phyloP scores from a whole-genome alignment of 2,113 vertebrate genomes.

The Nesogale talazaci region DNA sequence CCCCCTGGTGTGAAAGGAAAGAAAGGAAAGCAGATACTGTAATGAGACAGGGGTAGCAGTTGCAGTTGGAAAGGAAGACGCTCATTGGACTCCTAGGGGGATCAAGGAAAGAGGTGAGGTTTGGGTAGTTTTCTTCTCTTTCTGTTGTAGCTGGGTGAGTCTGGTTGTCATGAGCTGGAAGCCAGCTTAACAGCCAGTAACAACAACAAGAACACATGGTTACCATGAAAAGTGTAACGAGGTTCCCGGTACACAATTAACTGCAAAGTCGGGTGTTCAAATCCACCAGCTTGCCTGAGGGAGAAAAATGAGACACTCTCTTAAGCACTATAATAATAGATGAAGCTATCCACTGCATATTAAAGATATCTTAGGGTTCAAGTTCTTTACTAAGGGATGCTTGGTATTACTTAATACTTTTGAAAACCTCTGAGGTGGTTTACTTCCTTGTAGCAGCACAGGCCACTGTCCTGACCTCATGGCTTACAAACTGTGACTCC shows the following conservation, averaged over 20 bases:
- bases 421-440: not conserved
- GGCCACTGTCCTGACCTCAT: not conserved
- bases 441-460: not conserved
- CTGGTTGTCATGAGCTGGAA: too few relatives aligned
- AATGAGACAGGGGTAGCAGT: not conserved
- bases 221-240: too few relatives aligned
- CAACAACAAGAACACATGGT: not conserved
- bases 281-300: too few relatives aligned
- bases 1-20: not conserved
- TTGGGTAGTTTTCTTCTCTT: not conserved
- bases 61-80: not conserved
- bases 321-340: too few relatives aligned
- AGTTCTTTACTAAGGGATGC: not conserved
- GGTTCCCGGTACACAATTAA: too few relatives aligned
- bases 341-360: not conserved
- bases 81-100: accelerated
- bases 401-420: not conserved
- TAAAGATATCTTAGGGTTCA: not conserved
- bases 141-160: too few relatives aligned
- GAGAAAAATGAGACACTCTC: too few relatives aligned
- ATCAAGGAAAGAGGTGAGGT: not conserved
- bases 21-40: not conserved
- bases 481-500: not conserved
- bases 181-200: not conserved
- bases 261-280: too few relatives aligned